Base-by-base conservation (phyloP, 1,140 invertebrate genomes). In the Chionoecetes opilio region DNA sequence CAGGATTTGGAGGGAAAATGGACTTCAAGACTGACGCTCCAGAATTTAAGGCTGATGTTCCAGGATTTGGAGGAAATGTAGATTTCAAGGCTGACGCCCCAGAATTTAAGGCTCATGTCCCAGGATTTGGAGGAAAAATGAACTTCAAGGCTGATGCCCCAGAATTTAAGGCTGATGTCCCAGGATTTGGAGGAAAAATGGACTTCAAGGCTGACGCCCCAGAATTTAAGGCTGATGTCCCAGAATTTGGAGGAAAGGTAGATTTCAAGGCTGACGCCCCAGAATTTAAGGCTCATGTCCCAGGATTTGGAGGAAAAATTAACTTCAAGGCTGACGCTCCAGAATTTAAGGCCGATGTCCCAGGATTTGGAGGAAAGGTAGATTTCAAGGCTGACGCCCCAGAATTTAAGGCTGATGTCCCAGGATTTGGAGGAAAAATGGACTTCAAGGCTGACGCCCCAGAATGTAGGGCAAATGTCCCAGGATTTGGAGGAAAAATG, bases 181-280 rank as follows among this genome's bases (percentile, higher is more conserved):
- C 86, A 35, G 86, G 26, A 3, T 38, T 88, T 32, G 32, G 32
- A 35, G 86, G 86, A 75, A n/a, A 75, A 21, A 5, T 75, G 63
- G 63, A 75, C 63, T 75, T 75, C 14, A 88, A 88, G 32, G 32
- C 38, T 88, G 86, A 88, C 29, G 38, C 37, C 17, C 86, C 86
- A 34, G 34, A 88, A 6, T 14, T 88, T 6, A 88, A 35, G 86
- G 86, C 34, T 41, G 38, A 35, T 88, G 86, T 88, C 31, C 86
- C 86, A 88, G 86, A 34, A 21, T 88, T 88, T 88, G 86, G 86
- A 88, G 86, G 86, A 34, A 75, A 75, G n/a, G 5, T 75, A 26
- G 63, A 75, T 26, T 75, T 75, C n/a, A 88, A 88, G 32, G 32
- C 38, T 88, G 86, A 88, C 29, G 38, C 37, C 34, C 86, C 86